Base-by-base conservation (phyloP, 2,113 vertebrate species). In the Hemibagrus wyckioides region DNA sequence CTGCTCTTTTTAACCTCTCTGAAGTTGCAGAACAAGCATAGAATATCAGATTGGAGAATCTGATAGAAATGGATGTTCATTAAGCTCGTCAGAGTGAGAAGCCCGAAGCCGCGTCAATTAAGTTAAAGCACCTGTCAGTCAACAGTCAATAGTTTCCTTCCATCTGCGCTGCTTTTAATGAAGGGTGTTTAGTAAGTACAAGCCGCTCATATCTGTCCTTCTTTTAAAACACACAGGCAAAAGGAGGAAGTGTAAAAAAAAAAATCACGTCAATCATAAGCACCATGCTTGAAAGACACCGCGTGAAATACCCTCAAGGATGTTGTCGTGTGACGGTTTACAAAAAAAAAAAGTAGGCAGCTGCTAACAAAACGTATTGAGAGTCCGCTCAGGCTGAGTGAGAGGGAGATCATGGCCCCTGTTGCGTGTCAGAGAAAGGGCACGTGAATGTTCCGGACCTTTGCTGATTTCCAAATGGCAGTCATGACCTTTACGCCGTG, bases 381-480 rank as follows among this genome's bases (percentile, higher is more conserved):
- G 80, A 84, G 87, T 88, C 65, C 6, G 48, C 84, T 88, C 89
- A 84, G 87, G 85, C 36, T 44, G 67, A 71, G 87, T 67, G 76
- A 82, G 80, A 25, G 48, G 84, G 52, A 87, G 84, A 87, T 88
- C 82, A 30, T 65, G 81, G 86, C 84, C 80, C 86, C 75, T 88
- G 90, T 91, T 82, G 88, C 86, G 50, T 83, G 86, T 86, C 88
- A 88, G 82, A 82, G 87, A 89, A 91, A 89, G 90, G 84, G 87
- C 90, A 86, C 75, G 52, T 86, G 88, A 85, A 85, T 87, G 86
- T 81, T 84, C 80, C 82, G 86, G 82, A 88, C 88, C 82, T 83
- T 82, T 86, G 84, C 57, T 86, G 86, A 91, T 91, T 89, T 85
- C 88, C 73, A 86, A 84, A 87, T 87, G 85, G 82, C 84, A 86